These are phyloP conservation scores for Shinisaurus crocodilurus DNA, from an alignment of 2,113 vertebrate genomes.

Conservation along the genomic window DNA sequence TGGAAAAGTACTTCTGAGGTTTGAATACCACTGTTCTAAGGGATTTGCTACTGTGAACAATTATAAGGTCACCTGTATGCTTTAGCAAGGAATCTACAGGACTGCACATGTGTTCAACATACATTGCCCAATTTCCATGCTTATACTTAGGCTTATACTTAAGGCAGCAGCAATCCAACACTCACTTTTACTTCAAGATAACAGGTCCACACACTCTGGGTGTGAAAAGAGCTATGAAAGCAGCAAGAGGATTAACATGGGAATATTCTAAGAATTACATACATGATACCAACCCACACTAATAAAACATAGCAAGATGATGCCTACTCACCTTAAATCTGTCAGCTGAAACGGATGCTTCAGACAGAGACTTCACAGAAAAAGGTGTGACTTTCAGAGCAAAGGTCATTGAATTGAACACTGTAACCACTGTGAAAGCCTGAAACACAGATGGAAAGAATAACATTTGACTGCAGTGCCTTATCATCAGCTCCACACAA, in stretches of 20 bases:
- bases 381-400: conserved; percentile 94
- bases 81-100: no score
- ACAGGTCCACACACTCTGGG: not conserved
- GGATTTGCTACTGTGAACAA: not conserved
- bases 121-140: not conserved
- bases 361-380: conserved; percentile 93
- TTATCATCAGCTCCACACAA: no score
- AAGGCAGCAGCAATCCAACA: not conserved
- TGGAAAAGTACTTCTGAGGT: not conserved
- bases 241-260: not conserved
- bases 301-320: not conserved
- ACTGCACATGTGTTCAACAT: no score
- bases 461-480: not conserved
- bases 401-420: conserved; percentile 97
- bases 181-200: not conserved
- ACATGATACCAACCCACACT: conserved; percentile 3
- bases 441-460: conserved; percentile 60
- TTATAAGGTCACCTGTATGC: not conserved
- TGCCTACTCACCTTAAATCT: conserved; percentile 87
- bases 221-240: not conserved
- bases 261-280: not conserved
- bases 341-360: conserved; percentile 90
- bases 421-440: conserved; percentile 95
- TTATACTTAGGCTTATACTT: not conserved
- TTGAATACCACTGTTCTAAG: not conserved